Evolutionary conservation across 2,888 invertebrate species (phyloP), one percentile per base, ranked within the genome.

Genomic region (Troides oblongomaculatus): DNA sequence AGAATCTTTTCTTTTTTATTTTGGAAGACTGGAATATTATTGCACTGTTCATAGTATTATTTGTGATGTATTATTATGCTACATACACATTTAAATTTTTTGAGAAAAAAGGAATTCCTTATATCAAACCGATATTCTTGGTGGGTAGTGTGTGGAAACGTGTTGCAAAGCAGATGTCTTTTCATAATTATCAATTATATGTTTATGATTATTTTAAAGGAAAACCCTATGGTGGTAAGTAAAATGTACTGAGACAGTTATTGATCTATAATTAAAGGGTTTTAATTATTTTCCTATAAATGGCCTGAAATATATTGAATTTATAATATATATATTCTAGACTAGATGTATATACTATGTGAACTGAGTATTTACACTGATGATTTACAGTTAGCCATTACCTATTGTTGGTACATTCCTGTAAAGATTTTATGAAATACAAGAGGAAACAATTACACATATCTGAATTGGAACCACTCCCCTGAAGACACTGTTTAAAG

Each of bases 191-290:
- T 73, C 92, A 93, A 76, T 75, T 87, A 63, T 84, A 90, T 53
- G 81, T 90, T 39, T 93, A 93, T 72, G 85, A 88, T 71, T 74
- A 86, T 72, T 93, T 93, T 72, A 90, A 88, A 85, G 93, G 93
- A 73, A 77, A 84, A 64, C 87, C 82, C 1, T 89, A 80, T 79
- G 93, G 90, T 70, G 93, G 93, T 93, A 79, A 85, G 87, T 84
- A 30, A 57, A n/a, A n/a, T 57, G 57, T 18, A 10, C 1, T 18
- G 18, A 50, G 39, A 39, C 39, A 8, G 39, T 50, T 50, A 50
- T 50, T 17, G 5, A 14, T 17, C 5, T 50, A 50, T 50, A 14
- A 50, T 17, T 50, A 39, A 39, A 39, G 8, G 8, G 6, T 39
- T 39, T 39, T 39, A 39, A 39, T 39, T 39, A 10, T 39, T 39